Conservation (phyloP, 2,113 vertebrate genomes). For the Lates calcarifer region DNA sequence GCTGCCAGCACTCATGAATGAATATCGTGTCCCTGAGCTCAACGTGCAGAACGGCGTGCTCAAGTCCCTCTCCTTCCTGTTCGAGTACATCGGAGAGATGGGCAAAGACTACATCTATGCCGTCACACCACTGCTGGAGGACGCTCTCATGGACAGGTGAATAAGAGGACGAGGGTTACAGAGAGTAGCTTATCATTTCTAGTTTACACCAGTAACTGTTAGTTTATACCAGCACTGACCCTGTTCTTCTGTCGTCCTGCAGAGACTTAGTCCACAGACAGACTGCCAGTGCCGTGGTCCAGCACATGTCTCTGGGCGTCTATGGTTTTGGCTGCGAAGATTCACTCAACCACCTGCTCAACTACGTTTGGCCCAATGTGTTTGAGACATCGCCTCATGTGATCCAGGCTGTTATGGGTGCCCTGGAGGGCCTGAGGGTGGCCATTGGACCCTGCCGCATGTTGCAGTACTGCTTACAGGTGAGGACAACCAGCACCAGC, state of each 20-base stretch:
- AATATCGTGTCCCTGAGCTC: slow-evolving; percentile 97
- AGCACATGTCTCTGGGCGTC: slow-evolving; percentile 98
- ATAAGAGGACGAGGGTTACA: not conserved
- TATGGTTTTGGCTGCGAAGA: slow-evolving; percentile 99
- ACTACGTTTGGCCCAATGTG: slow-evolving; percentile 99
- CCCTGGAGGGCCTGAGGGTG: slow-evolving; percentile 95
- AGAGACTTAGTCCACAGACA: slow-evolving; percentile 98
- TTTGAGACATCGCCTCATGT: slow-evolving; percentile 99
- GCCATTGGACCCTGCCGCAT: slow-evolving; percentile 98
- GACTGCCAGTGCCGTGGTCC: slow-evolving; percentile 97
- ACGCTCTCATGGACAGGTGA: slow-evolving; percentile 99
- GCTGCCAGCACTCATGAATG: slow-evolving; percentile 98
- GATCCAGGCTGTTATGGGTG: slow-evolving; percentile 99
- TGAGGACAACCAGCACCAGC: slow-evolving; percentile 58
- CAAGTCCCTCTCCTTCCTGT: slow-evolving; percentile 98
- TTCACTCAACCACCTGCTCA: slow-evolving; percentile 96
- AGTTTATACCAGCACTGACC: no score
- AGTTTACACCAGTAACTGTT: no score
- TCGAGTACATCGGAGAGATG: slow-evolving; percentile 99
- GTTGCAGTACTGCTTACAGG: slow-evolving; percentile 99
- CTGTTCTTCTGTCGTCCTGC: slow-evolving; percentile 5
- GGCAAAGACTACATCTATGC: slow-evolving; percentile 99
- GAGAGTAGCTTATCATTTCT: no score
- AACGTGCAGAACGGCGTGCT: slow-evolving; percentile 99
- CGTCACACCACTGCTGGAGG: slow-evolving; percentile 96